These are phyloP conservation scores for Cryptotis parvus DNA, from an alignment of 2,113 vertebrate genomes.

Conservation along the genomic window DNA sequence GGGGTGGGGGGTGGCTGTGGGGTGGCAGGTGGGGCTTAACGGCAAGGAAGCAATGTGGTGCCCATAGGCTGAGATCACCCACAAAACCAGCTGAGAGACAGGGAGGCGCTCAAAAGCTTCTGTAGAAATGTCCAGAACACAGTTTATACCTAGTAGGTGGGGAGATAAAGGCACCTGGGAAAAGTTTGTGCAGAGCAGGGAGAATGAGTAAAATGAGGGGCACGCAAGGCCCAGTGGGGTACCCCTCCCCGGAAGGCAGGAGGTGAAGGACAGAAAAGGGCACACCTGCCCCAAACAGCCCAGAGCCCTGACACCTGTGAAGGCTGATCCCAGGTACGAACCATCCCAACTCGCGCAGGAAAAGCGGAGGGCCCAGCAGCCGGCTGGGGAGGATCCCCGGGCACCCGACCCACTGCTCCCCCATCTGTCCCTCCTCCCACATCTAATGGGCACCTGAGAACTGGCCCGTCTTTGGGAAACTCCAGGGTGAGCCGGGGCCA, in stretches of 20 bases:
- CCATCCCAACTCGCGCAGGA: too few relatives aligned
- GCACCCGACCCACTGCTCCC: background rate
- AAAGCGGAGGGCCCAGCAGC: background rate
- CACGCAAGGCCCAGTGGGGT: background rate
- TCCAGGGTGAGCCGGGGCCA: background rate
- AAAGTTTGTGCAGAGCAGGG: background rate
- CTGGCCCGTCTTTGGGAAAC: background rate
- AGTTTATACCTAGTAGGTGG: too few relatives aligned
- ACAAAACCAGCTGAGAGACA: background rate
- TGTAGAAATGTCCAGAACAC: background rate
- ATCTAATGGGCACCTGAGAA: too few relatives aligned
- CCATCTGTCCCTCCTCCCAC: background rate
- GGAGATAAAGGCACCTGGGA: too few relatives aligned
- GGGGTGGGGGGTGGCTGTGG: too few relatives aligned
- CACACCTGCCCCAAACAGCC: background rate
- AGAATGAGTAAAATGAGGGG: background rate
- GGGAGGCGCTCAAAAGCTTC: background rate
- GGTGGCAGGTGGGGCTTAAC: background rate
- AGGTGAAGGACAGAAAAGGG: background rate
- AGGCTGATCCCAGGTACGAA: too few relatives aligned
- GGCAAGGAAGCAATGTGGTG: background rate
- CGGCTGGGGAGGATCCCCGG: background rate
- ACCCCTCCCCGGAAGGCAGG: background rate
- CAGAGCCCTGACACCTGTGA: background rate
- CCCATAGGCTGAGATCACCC: background rate